phyloP scores from a whole-genome alignment of 30 jellyfish, hydroid and myxozoan species.

The Hydra vulgaris region DNA sequence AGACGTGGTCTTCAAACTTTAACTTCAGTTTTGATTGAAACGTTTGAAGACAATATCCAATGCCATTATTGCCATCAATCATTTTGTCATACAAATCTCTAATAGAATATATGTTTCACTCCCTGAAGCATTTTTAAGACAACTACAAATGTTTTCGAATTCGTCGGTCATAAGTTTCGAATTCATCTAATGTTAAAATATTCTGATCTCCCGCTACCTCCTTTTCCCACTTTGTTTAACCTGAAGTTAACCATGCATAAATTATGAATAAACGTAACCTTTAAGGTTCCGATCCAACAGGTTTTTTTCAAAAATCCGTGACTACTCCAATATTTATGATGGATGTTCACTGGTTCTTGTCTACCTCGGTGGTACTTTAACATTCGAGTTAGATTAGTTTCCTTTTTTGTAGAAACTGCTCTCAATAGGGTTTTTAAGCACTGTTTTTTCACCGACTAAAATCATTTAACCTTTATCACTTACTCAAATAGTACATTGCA shows the following conservation, averaged over 20 bases:
- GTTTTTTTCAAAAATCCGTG: conserved; percentile 9
- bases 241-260: conserved; percentile 27
- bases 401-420: conserved; percentile 18
- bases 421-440: too few species aligned
- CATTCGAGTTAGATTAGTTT: conserved; percentile 9
- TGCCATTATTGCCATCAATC: conserved; percentile 14
- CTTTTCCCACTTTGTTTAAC: conserved; percentile 9
- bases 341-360: too few species aligned
- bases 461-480: conserved; percentile 5
- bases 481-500: too few species aligned
- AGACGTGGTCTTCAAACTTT: conserved; percentile 33
- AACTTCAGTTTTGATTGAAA: conserved; percentile 20
- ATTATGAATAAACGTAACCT: conserved; percentile 28
- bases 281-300: conserved; percentile 31
- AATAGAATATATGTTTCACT: conserved; percentile 30
- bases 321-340: conserved; percentile 31
- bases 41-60: conserved; percentile 15
- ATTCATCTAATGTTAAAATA: conserved; percentile 22
- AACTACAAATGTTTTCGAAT: conserved; percentile 18
- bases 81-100: conserved; percentile 23
- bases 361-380: too few species aligned
- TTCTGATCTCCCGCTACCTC: conserved; percentile 41
- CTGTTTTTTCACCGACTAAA: conserved; percentile 18
- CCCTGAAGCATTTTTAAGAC: conserved; percentile 27
- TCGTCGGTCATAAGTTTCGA: too few species aligned